Base-by-base conservation (phyloP, 2,113 vertebrate species). In the Solenodon paradoxus region DNA sequence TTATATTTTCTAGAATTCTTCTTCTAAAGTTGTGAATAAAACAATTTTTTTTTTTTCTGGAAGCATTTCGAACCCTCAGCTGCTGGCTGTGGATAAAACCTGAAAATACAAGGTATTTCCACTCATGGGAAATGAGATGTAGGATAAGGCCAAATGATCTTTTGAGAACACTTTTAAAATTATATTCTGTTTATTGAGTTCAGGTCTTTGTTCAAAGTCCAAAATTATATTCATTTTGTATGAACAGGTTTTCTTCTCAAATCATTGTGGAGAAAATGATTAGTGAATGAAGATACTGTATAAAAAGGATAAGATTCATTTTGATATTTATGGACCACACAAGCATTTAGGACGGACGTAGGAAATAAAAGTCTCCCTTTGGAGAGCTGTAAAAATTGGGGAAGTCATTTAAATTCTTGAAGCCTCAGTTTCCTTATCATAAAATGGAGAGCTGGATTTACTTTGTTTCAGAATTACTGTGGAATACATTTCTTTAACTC, bases 181-280 rank as follows among this genome's bases (percentile, higher is more conserved):
- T 88, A 96, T 88, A 90, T 86, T 96, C 79, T 96, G 57, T 97
- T 92, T 96, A 95, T 75, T 92, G 90, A 96, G 80, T 95, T 93
- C 92, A 94, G 74, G 49, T 79, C 68, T 72, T 94, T 61, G 87
- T 93, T 63, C 78, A 77, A 92, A 40, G 72, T 92, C 96, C 63
- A 85, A 83, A 95, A 90, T 75, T 72, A 88, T 92, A 90, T 72
- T 96, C 92, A 95, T 85, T 96, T 96, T 95, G 26, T 90, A 82
- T 79, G 35, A 97, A 85, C 61, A 93, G 28, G 13, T 68, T 97
- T 93, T 95, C 84, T 93, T 90, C 68, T 81, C 82, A 83, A 96
- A 78, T 90, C 72, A 92, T 35, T 74, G 45, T 75, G 83, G 95
- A 96, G 57, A 93, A 95, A 92, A 96, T 96, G 79, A 96, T 91